phyloP scores from a whole-genome alignment of 1,140 invertebrate genomes.

The Ericerus pela region DNA sequence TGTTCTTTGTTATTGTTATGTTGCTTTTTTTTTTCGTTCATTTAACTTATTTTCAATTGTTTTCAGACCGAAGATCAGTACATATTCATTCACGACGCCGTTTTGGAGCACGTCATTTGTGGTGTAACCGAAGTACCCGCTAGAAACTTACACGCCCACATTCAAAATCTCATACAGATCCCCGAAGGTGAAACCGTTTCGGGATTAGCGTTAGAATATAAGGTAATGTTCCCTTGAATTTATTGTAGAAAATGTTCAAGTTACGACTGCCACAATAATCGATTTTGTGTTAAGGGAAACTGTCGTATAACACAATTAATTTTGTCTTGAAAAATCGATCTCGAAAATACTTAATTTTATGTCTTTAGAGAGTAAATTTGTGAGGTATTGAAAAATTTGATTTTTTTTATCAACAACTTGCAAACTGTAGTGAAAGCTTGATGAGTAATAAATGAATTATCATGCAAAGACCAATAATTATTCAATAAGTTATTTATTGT shows the following conservation, averaged over 20 bases:
- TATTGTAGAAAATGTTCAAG: background rate
- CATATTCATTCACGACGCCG: slow-evolving; percentile 95
- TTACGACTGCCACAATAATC: background rate
- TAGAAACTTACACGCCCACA: slow-evolving; percentile 69
- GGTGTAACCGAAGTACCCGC: slow-evolving; percentile 80
- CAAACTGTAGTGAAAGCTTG: too few relatives aligned
- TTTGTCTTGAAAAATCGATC: too few relatives aligned
- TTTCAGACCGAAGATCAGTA: slow-evolving; percentile 96
- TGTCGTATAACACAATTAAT: too few relatives aligned
- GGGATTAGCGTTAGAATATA: slow-evolving; percentile 97
- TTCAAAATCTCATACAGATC: slow-evolving; percentile 76
- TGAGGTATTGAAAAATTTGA: too few relatives aligned
- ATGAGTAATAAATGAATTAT: too few relatives aligned
- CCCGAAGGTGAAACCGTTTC: slow-evolving; percentile 74
- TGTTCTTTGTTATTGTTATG: background rate
- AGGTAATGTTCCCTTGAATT: slow-evolving; percentile 35
- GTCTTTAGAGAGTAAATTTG: too few relatives aligned
- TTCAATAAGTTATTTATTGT: too few relatives aligned
- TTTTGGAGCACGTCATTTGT: slow-evolving; percentile 88
- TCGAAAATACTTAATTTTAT: too few relatives aligned
- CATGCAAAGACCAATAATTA: too few relatives aligned
- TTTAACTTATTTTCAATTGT: slow-evolving; percentile 1
- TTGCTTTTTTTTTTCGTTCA: background rate
- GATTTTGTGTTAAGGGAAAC: too few relatives aligned
- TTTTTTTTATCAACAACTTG: too few relatives aligned